Base-by-base conservation (phyloP, 2,113 vertebrate species). In the Polypterus senegalus region DNA sequence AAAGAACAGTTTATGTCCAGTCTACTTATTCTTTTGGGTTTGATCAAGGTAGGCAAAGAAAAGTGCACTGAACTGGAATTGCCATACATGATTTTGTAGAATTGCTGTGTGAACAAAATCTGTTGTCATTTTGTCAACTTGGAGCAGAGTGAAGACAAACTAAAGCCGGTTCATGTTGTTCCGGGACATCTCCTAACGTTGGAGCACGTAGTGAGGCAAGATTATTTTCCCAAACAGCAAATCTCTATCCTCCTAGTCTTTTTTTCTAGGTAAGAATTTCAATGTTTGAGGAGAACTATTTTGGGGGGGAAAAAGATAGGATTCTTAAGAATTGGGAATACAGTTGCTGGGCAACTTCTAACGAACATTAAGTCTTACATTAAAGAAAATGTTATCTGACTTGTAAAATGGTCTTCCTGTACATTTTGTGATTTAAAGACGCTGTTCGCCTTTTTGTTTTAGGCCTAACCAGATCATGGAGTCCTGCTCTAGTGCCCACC, bases 61-160 rank as follows among this genome's bases (percentile, higher is more conserved):
- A 53, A 7, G 52, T 53, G 7, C 52, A n/a, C 52, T 53, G 52
- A 27, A 27, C 27, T 27, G 27, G 27, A 27, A 27, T 27, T 27
- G 27, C 27, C 2, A 27, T 27, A 2, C 27, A 27, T 27, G 27
- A 27, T 27, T 27, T 27, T 27, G 27, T 27, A 27, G 27, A 27
- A 27, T 27, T 27, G 27, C 27, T 27, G 27, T 27, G 27, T 27
- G 2, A 1, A 27, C 27, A 27, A 27, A 27, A 27, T 27, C 27
- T 27, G 27, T 27, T 27, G 27, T 27, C 27, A 27, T 27, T 27
- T 27, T 27, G 27, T 27, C 27, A 27, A 27, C 48, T 66, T 3
- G 2, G 60, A 9, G 64, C 78, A 99, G 96, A 96, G 93, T 60
- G 96, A 99, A 75, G 92, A 96, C 59, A 96, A 94, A 68, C 75